Conservation (phyloP, 1,140 invertebrate species). For the Saxidomus purpurata region DNA sequence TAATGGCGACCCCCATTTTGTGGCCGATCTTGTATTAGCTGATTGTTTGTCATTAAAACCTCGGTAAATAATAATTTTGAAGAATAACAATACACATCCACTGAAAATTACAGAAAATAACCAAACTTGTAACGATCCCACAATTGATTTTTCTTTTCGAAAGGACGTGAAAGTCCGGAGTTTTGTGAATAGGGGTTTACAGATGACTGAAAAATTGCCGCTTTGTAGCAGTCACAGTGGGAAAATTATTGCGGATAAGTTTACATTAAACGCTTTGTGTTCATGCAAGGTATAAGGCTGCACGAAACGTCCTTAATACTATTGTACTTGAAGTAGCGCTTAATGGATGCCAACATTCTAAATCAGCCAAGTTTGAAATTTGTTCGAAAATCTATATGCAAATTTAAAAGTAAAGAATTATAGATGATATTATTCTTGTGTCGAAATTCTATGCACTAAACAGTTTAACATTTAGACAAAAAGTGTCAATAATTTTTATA, state of each 20-base stretch:
- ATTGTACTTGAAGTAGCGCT: slow-evolving; percentile 9
- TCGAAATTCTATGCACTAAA: neutral
- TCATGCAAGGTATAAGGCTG: slow-evolving; percentile 7
- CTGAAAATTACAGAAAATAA: neutral
- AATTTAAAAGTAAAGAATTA: neutral
- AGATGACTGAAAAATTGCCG: slow-evolving; percentile 3
- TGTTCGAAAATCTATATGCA: neutral
- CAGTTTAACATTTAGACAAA: too few relatives aligned
- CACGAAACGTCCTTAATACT: neutral
- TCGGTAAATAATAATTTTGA: slow-evolving; percentile 36
- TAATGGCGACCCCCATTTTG: slow-evolving; percentile 22
- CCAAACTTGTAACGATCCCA: neutral
- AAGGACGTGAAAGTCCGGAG: slow-evolving; percentile 19
- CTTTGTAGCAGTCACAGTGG: slow-evolving; percentile 26
- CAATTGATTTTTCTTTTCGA: slow-evolving; percentile 43
- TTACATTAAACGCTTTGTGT: slow-evolving; percentile 48
- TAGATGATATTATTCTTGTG: neutral
- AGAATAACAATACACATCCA: slow-evolving; percentile 18
- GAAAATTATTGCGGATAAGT: slow-evolving; percentile 38
- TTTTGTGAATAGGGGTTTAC: slow-evolving; percentile 18
- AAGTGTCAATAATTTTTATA: too few relatives aligned
- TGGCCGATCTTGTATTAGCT: slow-evolving; percentile 9
- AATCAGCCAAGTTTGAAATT: neutral
- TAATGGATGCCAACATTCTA: slow-evolving; percentile 17
- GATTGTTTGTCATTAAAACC: neutral